These are phyloP conservation scores for Gallinago solitaria DNA, from an alignment of 2,797 vertebrate genomes.

Conservation along the genomic window DNA sequence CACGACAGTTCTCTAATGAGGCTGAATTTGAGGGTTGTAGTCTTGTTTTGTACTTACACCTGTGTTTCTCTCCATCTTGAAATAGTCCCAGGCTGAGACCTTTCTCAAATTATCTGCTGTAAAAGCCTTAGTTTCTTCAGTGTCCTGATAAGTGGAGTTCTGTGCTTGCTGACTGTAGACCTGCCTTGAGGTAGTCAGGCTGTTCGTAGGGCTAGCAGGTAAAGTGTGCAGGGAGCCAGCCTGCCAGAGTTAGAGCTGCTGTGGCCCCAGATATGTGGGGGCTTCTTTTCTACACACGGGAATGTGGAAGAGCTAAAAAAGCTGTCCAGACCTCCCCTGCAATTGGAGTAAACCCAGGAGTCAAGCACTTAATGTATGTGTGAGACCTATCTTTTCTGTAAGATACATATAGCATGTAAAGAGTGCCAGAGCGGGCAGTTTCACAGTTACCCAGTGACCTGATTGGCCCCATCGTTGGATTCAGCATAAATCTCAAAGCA, in stretches of 20 bases:
- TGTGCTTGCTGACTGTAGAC: not conserved
- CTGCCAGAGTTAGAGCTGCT: not conserved
- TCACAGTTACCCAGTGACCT: not conserved
- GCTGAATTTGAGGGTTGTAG: not conserved
- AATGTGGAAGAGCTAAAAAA: not conserved
- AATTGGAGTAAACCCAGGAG: not conserved
- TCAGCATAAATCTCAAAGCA: not conserved
- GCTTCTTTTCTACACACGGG: not conserved
- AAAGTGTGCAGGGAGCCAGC: not conserved
- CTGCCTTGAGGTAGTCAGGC: not conserved
- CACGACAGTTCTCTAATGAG: fast-evolving
- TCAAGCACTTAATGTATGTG: not conserved
- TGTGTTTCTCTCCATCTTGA: not conserved
- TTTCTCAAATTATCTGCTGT: not conserved
- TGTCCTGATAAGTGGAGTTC: not conserved
- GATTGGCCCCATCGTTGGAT: not conserved
- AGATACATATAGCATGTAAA: not conserved
- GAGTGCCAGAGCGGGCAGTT: not conserved
- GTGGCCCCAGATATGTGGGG: not conserved
- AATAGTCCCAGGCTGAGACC: not conserved
- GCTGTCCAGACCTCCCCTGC: not conserved
- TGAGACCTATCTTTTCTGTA: not conserved
- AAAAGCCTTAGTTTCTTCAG: not conserved
- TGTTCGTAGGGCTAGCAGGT: not conserved
- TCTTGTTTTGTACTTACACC: not conserved